Evolutionary conservation across 2,888 invertebrate genomes (phyloP), one percentile per base, ranked within the genome.

Genomic region (Caenorhabditis sulstoni): DNA sequence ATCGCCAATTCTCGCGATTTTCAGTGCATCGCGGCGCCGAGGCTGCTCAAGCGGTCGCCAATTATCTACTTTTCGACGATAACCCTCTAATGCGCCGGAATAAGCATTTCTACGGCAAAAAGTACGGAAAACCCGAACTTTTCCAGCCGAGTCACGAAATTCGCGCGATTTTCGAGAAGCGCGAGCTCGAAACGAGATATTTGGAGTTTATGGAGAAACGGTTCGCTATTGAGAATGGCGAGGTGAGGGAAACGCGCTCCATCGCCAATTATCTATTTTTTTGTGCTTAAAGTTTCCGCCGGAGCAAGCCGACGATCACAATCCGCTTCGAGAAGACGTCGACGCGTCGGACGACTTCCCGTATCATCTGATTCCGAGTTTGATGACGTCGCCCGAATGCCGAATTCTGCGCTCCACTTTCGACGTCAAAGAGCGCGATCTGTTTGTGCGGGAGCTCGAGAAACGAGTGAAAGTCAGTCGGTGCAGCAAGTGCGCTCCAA

Each of bases 1-100:
- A 29, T 29, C 7, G 29, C n/a, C n/a, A n/a, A n/a, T n/a, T n/a
- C n/a, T n/a, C n/a, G n/a, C n/a, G n/a, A n/a, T 65, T 64, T 70
- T 16, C 70, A 89, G 89, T 85, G 57, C 86, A 85, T 66, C 84
- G 85, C 8, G 89, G 89, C 0, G 68, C 83, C 3, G 87, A 88
- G 78, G 88, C 89, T 0, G 79, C 83, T 18, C 81, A 84, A 62
- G 82, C 89, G 4, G 87, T 89, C 4, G 83, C 85, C 18, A 88
- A 85, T 59, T 85, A 89, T 22, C 71, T 89, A 8, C 79, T 89
- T 12, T 82, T 89, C 45, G 85, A 88, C 49, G 82, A 82, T 12
- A 85, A 82, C 53, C 84, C 88, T 1, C 62, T 87, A 22, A 89
- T 88, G 87, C 79, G 87, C 52, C 52, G 88, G 37, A 89, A 89